Evolutionary conservation across 2,113 vertebrate genomes (phyloP).

Genomic region (Ramphastos sulfuratus): DNA sequence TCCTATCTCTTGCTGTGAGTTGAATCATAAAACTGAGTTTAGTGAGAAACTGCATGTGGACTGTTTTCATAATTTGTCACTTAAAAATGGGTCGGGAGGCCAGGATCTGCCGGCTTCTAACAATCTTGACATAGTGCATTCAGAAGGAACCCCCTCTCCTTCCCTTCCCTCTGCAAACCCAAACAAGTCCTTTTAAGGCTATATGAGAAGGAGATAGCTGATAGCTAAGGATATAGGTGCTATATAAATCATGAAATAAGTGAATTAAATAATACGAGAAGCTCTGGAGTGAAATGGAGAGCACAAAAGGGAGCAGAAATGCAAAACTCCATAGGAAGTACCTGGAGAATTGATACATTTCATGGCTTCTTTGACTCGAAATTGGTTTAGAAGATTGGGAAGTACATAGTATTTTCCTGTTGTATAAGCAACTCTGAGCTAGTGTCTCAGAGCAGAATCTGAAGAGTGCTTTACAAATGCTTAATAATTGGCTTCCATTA

Average conservation of each 20-base stretch:
- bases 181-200: constrained; percentile 71
- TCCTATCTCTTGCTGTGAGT: background rate
- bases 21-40: background rate
- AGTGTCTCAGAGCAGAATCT: background rate
- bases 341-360: background rate
- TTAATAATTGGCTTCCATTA: background rate
- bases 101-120: constrained; percentile 31
- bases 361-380: background rate
- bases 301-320: background rate
- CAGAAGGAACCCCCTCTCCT: constrained; percentile 28
- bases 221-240: constrained; percentile 48
- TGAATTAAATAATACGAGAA: background rate
- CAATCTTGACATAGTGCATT: constrained; percentile 7
- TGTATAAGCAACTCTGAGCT: background rate
- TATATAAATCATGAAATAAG: constrained; percentile 4
- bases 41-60: background rate
- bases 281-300: background rate
- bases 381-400: background rate
- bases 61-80: constrained; percentile 3
- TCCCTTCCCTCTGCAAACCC: background rate
- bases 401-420: background rate
- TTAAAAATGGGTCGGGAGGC: constrained; percentile 12
- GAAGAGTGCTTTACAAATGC: background rate
- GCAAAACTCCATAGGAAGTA: background rate
- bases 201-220: background rate